Base-by-base conservation (phyloP, 1,140 invertebrate genomes). In the Cydia pomonella region DNA sequence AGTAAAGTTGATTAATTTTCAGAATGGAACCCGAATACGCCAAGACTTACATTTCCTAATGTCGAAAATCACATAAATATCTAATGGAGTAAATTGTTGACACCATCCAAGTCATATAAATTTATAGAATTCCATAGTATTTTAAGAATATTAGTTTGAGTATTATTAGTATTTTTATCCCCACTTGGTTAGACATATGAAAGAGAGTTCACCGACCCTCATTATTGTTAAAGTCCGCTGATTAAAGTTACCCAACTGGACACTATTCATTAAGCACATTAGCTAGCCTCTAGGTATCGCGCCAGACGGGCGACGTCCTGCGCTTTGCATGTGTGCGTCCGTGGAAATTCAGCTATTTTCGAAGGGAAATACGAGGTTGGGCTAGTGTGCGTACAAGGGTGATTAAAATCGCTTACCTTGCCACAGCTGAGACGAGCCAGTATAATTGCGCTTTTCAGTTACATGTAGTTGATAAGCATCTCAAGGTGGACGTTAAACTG, bases 281-380 rank as follows among this genome's bases (percentile, higher is more conserved):
- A 69, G n/a, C 64, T 69, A 69, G 27, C 33, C 64, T 18, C 64
- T 21, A 75, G 76, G 44, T 62, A 73, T 73, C 75, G 64, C 80
- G 64, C 82, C 69, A 76, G 78, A 80, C 79, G 77, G 79, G 78
- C 79, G 79, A 81, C 79, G 80, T 81, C 74, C 78, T 77, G 75
- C 53, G 41, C 63, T 33, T 38, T 72, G 13, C n/a, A 33, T 73
- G 27, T 74, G 73, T 80, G 76, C 75, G 74, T 78, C 62, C 5
- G n/a, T 29, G 64, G n/a, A 69, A 69, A 69, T 41, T 53, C 41
- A 44, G 62, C n/a, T 47, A 76, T 66, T 41, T 72, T 63, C 73
- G 47, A 41, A 59, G 38, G 66, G 10, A 73, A 27, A 25, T 50
- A 50, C n/a, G 47, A 7, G 47, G 47, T 50, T 50, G 64, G 71